Evolutionary conservation across 2,113 vertebrate genomes (phyloP).

Genomic region (Menura novaehollandiae): DNA sequence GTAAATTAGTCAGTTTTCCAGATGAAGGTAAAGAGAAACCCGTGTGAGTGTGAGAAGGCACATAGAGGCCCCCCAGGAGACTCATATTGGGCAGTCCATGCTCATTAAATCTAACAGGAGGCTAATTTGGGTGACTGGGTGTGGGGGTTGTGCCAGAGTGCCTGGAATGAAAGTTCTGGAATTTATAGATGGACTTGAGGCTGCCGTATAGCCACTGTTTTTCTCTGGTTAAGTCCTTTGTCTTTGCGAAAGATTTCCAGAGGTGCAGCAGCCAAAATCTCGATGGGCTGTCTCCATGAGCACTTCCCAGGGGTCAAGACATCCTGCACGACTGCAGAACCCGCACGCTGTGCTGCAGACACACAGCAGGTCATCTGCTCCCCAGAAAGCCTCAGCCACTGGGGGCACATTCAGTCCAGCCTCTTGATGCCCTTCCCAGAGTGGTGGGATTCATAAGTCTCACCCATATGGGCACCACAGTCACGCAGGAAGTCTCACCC

Average conservation of each 20-base stretch:
- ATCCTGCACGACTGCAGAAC: background rate
- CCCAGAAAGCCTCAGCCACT: background rate
- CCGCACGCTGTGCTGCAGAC: background rate
- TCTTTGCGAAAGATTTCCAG: background rate
- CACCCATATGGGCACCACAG: fast-evolving
- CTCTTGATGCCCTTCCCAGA: background rate
- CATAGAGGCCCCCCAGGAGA: background rate
- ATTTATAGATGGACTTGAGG: background rate
- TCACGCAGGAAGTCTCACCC: background rate
- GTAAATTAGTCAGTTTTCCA: background rate
- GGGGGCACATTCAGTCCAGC: fast-evolving
- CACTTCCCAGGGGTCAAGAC: background rate
- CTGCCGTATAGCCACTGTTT: background rate
- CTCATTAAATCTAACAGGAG: background rate
- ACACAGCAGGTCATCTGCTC: background rate
- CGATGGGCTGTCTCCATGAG: fast-evolving
- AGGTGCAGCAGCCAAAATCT: background rate
- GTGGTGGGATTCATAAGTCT: background rate
- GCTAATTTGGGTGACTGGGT: background rate
- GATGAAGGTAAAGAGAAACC: background rate
- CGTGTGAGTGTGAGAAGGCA: background rate
- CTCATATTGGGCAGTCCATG: background rate
- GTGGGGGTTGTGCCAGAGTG: background rate
- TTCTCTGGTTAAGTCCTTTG: background rate
- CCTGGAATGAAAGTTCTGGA: background rate